Percentiles rank a stretch among this genome's conserved stretches.
These are phyloP conservation scores for Saturnia japonica DNA, from an alignment of 2,888 invertebrate genomes.

Conservation along the genomic window DNA sequence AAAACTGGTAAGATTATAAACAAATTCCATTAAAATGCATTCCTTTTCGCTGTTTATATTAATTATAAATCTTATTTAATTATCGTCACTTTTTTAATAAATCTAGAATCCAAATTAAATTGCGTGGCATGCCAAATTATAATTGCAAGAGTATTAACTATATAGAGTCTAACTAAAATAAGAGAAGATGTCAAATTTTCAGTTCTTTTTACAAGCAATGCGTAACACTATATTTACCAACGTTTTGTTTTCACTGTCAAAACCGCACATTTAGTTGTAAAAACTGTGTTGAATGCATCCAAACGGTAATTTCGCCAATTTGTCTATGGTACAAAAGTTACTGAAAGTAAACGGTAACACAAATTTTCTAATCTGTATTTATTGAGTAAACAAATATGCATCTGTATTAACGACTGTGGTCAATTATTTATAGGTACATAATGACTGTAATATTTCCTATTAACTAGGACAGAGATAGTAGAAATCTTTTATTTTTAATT, in stretches of 20 bases:
- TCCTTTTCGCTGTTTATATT: neutral
- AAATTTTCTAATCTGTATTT: conserved; percentile 17
- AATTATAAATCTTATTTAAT: neutral
- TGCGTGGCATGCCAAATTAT: no score
- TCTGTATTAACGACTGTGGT: conserved; percentile 1
- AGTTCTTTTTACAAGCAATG: neutral
- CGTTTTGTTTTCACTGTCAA: conserved; percentile 8
- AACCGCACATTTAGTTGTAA: conserved; percentile 6
- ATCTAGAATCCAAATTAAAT: no score
- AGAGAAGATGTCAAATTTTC: neutral
- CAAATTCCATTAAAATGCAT: neutral
- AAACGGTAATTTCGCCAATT: conserved; percentile 45
- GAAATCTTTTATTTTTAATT: no score
- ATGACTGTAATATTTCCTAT: no score
- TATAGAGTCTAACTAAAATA: neutral
- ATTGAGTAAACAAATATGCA: conserved; percentile 12
- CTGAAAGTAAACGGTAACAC: conserved; percentile 29
- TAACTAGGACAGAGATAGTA: no score
- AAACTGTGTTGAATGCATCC: conserved; percentile 8
- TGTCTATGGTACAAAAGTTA: conserved; percentile 36
- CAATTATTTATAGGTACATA: no score
- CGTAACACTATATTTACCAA: no score
- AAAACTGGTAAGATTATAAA: neutral
- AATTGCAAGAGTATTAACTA: neutral
- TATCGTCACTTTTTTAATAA: neutral